phyloP scores from a whole-genome alignment of 2,113 vertebrate genomes.

The Cynopterus brachyotis region DNA sequence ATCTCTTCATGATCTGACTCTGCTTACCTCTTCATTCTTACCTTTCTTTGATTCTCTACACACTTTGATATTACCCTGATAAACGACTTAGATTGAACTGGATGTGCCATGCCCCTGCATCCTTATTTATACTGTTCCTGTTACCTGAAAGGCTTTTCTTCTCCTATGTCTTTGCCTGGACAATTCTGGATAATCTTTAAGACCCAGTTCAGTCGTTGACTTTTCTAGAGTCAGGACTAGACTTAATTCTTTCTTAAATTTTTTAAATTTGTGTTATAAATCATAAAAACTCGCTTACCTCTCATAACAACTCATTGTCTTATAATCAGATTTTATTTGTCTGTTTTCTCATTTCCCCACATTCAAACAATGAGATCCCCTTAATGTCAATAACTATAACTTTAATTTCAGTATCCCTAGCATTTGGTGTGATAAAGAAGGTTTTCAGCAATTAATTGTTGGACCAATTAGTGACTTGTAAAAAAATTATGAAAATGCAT shows the following conservation, averaged over 20 bases:
- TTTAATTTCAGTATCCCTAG: not conserved
- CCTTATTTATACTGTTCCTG: not conserved
- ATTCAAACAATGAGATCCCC: not conserved
- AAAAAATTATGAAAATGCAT: conserved; percentile 4
- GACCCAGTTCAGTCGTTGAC: not conserved
- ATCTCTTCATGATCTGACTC: not conserved
- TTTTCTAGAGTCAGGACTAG: not conserved
- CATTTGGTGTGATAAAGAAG: conserved; percentile 1
- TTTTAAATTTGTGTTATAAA: not conserved
- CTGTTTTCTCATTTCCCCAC: not conserved
- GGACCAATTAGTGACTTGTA: not conserved
- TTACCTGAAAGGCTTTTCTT: not conserved
- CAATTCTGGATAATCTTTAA: not conserved
- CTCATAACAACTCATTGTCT: not conserved
- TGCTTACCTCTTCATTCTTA: not conserved
- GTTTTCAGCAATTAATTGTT: not conserved
- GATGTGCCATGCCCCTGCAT: not conserved
- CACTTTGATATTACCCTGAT: not conserved
- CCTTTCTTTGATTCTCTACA: not conserved
- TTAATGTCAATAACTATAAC: not conserved
- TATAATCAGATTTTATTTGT: not conserved
- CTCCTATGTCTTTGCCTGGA: not conserved
- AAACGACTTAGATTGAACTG: not conserved
- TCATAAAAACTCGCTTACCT: not conserved
- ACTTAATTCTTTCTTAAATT: conserved; percentile 5